Evolutionary conservation across 2,888 invertebrate species (phyloP).

Genomic region (Tinea trinotella): DNA sequence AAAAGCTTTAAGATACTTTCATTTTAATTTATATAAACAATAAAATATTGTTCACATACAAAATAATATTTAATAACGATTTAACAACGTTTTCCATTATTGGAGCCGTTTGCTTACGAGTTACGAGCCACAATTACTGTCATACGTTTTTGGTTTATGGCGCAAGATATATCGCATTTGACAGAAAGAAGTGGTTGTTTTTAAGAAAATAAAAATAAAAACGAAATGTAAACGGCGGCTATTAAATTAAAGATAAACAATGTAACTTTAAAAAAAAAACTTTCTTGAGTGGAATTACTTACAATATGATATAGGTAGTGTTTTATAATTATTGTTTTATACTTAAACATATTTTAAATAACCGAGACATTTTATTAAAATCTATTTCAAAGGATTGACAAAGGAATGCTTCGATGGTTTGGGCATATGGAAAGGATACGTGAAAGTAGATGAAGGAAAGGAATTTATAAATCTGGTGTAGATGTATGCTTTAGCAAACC

Average conservation of each 20-base stretch:
- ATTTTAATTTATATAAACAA: not conserved
- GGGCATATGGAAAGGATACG: too few relatives aligned
- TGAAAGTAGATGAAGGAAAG: too few relatives aligned
- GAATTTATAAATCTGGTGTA: too few relatives aligned
- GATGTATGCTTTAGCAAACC: too few relatives aligned
- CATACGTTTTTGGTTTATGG: constrained; percentile 10
- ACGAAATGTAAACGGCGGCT: not conserved
- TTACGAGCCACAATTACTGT: constrained; percentile 10
- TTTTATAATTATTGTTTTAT: too few relatives aligned
- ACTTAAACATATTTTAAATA: too few relatives aligned
- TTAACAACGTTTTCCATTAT: constrained; percentile 8
- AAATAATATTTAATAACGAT: constrained; percentile 4
- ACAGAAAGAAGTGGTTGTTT: not conserved
- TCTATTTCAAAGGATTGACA: too few relatives aligned
- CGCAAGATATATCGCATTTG: not conserved
- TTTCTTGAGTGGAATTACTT: too few relatives aligned
- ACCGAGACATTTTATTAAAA: too few relatives aligned
- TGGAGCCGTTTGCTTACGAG: not conserved
- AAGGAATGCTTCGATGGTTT: too few relatives aligned
- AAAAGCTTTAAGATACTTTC: not conserved
- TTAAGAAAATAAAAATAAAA: not conserved
- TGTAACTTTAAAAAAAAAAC: not conserved
- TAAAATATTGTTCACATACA: not conserved
- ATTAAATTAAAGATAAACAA: not conserved
- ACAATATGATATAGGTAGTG: too few relatives aligned